Evolutionary conservation across 2,888 invertebrate genomes (phyloP).

Genomic region (Lycaena phlaeas): DNA sequence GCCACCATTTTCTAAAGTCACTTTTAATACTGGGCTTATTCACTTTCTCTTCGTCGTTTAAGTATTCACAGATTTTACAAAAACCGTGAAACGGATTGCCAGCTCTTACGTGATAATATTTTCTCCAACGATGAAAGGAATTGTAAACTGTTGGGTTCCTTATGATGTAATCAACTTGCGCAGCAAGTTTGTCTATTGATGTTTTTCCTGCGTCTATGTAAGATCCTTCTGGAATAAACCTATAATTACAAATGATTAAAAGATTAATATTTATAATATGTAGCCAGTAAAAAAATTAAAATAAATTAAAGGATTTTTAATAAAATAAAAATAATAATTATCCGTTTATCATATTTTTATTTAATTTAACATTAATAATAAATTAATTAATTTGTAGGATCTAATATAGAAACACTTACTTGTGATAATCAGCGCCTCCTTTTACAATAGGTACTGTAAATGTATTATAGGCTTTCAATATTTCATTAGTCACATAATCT

Average conservation of each 20-base stretch:
- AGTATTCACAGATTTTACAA: slow-evolving; percentile 38
- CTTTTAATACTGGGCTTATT: slow-evolving; percentile 24
- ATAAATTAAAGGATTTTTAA: no score
- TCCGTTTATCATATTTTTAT: no score
- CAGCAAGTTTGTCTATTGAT: slow-evolving; percentile 30
- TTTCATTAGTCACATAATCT: slow-evolving; percentile 49
- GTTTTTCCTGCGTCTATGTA: slow-evolving; percentile 34
- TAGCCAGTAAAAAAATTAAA: no score
- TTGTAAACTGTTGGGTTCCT: slow-evolving; percentile 30
- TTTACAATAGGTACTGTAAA: slow-evolving; percentile 77
- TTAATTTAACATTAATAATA: no score
- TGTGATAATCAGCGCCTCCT: slow-evolving; percentile 75
- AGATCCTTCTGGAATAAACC: slow-evolving; percentile 49
- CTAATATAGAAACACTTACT: slow-evolving; percentile 31
- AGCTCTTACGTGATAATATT: slow-evolving; percentile 33
- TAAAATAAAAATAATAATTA: no score
- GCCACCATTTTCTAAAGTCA: slow-evolving; percentile 50
- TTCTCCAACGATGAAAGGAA: slow-evolving; percentile 39
- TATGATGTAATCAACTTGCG: slow-evolving; percentile 31
- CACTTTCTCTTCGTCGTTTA: slow-evolving; percentile 31
- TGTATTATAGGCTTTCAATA: slow-evolving; percentile 61
- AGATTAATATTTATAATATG: no score
- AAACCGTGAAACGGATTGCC: slow-evolving; percentile 29
- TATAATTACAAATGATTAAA: slow-evolving; percentile 27
- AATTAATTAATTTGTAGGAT: no score